Percentiles rank a stretch among this genome's conserved stretches.
phyloP scores from a whole-genome alignment of 2,797 vertebrate species.

The Sciurus carolinensis region DNA sequence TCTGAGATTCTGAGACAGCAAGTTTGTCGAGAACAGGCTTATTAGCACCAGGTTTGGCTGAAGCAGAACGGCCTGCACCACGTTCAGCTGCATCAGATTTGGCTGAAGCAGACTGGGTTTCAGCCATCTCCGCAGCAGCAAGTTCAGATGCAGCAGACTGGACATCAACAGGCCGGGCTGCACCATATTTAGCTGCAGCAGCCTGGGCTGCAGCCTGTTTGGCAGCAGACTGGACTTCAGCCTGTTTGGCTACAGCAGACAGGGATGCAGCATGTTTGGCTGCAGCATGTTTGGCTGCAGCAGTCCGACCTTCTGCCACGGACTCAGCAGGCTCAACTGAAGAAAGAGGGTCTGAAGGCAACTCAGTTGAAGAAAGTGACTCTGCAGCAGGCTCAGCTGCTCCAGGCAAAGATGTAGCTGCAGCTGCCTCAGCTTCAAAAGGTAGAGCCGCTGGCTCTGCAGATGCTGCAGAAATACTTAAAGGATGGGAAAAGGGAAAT shows the following conservation, averaged over 20 bases:
- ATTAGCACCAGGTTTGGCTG: rapidly evolving
- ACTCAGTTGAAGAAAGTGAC: neutral
- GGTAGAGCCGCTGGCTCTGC: neutral
- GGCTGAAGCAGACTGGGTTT: neutral
- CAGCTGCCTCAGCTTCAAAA: too few relatives aligned
- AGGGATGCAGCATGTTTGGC: too few relatives aligned
- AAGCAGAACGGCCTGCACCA: too few relatives aligned
- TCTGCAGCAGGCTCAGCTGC: neutral
- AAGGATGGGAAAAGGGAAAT: neutral
- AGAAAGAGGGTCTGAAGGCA: neutral
- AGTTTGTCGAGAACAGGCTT: neutral
- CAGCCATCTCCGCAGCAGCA: neutral
- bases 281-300: neutral
- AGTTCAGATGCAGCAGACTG: neutral
- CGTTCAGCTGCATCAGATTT: too few relatives aligned
- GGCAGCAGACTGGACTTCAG: neutral
- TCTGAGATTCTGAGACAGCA: neutral
- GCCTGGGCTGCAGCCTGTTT: neutral
- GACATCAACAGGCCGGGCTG: rapidly evolving
- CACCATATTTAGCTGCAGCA: neutral
- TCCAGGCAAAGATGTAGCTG: neutral
- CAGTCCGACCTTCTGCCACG: too few relatives aligned
- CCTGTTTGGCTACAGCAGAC: neutral
- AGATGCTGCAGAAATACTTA: neutral
- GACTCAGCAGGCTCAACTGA: neutral